phyloP scores from a whole-genome alignment of 2,888 invertebrate genomes.

The Calliopum simillimum region DNA sequence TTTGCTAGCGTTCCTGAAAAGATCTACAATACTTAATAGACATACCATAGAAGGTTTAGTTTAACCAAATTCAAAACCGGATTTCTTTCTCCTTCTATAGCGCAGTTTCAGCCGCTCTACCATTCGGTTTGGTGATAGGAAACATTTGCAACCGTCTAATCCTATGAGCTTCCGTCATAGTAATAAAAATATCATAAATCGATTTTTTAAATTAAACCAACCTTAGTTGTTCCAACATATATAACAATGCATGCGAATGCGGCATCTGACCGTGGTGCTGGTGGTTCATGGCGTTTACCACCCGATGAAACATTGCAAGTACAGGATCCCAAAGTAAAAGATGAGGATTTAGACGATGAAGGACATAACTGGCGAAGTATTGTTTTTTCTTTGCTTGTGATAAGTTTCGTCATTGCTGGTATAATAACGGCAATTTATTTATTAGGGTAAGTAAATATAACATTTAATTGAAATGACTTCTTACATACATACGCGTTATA shows the following conservation, averaged over 20 bases:
- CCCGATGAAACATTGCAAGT: constrained; percentile 93
- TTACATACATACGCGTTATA: too few relatives aligned
- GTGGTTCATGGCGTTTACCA: constrained; percentile 88
- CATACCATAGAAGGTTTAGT: neutral
- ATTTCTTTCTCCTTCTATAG: too few relatives aligned
- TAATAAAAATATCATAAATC: too few relatives aligned
- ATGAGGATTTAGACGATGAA: constrained; percentile 83
- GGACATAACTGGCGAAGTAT: constrained; percentile 92
- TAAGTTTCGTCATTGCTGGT: constrained; percentile 87
- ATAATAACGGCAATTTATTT: constrained; percentile 90
- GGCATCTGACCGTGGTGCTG: constrained; percentile 81
- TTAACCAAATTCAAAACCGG: neutral
- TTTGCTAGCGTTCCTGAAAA: neutral
- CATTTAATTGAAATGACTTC: too few relatives aligned
- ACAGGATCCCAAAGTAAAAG: constrained; percentile 87
- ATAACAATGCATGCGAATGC: constrained; percentile 86
- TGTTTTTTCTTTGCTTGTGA: constrained; percentile 86
- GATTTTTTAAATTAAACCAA: too few relatives aligned
- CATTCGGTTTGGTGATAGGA: too few relatives aligned
- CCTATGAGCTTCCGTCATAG: too few relatives aligned
- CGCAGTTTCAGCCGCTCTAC: too few relatives aligned
- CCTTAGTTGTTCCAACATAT: neutral
- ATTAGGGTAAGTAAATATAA: constrained; percentile 74
- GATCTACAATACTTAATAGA: neutral
- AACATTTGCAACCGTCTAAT: too few relatives aligned